phyloP scores from a whole-genome alignment of 2,888 invertebrate genomes.

The Amphiduros pacificus region DNA sequence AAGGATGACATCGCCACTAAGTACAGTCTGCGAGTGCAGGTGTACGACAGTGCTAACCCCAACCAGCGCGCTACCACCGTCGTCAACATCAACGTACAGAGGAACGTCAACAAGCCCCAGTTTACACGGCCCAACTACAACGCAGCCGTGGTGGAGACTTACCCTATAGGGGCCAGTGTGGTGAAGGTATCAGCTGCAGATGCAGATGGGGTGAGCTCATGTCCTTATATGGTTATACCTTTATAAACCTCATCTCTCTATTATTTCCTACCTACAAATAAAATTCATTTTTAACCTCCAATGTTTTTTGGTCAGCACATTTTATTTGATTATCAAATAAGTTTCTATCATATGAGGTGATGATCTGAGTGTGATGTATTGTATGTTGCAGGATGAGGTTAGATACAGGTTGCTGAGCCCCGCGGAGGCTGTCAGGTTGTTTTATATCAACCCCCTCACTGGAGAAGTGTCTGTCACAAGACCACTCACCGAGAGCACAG shows the following conservation, averaged over 20 bases:
- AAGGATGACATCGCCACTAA: constrained; percentile 26
- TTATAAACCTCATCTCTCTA: too few relatives aligned
- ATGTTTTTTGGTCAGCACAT: neutral
- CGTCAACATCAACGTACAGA: constrained; percentile 40
- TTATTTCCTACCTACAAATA: neutral
- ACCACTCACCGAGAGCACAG: constrained; percentile 29
- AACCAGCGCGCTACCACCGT: constrained; percentile 30
- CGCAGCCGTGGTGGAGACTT: constrained; percentile 26
- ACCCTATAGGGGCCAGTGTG: constrained; percentile 26
- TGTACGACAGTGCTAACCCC: constrained; percentile 44
- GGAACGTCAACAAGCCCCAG: constrained; percentile 30
- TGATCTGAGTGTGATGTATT: too few relatives aligned
- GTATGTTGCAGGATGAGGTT: constrained; percentile 34
- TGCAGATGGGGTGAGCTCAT: constrained; percentile 24
- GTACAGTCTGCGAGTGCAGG: constrained; percentile 34
- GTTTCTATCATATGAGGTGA: neutral
- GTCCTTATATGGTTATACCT: too few relatives aligned
- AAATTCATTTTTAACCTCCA: neutral
- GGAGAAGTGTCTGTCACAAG: constrained; percentile 65
- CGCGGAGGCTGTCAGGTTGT: constrained; percentile 55
- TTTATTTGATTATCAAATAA: neutral
- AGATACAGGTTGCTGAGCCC: constrained; percentile 39
- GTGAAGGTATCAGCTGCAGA: constrained; percentile 25
- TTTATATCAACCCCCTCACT: constrained; percentile 78
- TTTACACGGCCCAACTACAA: constrained; percentile 23